Percentiles rank a stretch among this genome's conserved stretches.
Conservation (phyloP, 2,113 vertebrate genomes). For the Odobenus rosmarus region DNA sequence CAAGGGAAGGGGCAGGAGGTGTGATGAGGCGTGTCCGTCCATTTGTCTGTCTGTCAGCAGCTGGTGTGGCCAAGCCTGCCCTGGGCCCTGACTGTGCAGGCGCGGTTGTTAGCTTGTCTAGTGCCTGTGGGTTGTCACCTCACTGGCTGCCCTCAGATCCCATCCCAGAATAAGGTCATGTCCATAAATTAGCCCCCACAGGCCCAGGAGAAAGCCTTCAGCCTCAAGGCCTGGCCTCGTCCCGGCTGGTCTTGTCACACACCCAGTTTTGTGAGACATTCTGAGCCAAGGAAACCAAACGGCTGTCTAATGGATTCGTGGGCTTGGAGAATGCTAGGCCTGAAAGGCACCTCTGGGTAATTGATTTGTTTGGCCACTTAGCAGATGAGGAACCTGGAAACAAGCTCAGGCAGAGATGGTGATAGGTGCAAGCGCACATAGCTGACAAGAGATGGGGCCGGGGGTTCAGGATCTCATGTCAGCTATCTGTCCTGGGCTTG, state of each 20-base stretch:
- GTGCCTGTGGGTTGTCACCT: slow-evolving; percentile 45
- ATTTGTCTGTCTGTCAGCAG: slow-evolving; percentile 18
- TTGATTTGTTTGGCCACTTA: neutral
- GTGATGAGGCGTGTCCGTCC: neutral
- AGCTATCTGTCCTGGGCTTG: neutral
- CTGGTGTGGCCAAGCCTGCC: neutral
- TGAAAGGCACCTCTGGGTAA: neutral
- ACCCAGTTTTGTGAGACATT: neutral
- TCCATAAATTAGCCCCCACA: neutral
- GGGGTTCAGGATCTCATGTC: neutral
- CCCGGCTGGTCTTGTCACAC: neutral
- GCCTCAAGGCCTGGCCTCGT: neutral
- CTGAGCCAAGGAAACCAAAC: slow-evolving; percentile 40
- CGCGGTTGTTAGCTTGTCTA: slow-evolving; percentile 15
- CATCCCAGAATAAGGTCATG: neutral
- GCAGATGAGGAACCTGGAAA: neutral
- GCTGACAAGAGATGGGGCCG: neutral
- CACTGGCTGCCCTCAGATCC: neutral
- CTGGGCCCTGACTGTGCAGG: neutral
- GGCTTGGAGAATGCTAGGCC: neutral
- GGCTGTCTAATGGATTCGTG: neutral
- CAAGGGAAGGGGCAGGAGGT: neutral
- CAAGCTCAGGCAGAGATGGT: neutral
- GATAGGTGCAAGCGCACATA: neutral
- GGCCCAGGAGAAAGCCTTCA: neutral